These are phyloP conservation scores for Cephus pulcher DNA, from an alignment of 2,888 invertebrate genomes.

Conservation along the genomic window DNA sequence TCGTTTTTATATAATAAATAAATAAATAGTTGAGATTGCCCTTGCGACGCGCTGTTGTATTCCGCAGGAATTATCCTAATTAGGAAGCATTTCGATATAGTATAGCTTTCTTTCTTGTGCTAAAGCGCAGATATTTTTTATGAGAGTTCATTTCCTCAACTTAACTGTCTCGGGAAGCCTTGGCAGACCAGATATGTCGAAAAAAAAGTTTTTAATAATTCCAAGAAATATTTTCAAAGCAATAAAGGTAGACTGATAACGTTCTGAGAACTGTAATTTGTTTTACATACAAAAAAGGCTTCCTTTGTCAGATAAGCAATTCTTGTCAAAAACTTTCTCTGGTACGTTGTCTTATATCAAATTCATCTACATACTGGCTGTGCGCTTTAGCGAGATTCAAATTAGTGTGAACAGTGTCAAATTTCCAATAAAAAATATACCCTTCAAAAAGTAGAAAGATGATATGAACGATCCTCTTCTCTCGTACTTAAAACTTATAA, in stretches of 20 bases:
- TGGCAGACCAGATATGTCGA: too few relatives aligned
- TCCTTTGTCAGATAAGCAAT: too few relatives aligned
- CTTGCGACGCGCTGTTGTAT: slow-evolving; percentile 36
- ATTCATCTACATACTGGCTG: neutral
- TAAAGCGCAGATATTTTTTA: too few relatives aligned
- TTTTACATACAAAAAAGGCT: too few relatives aligned
- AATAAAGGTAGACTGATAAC: too few relatives aligned
- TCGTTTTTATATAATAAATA: slow-evolving; percentile 41
- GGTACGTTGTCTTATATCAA: neutral
- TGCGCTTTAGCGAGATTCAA: neutral
- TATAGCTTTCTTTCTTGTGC: neutral
- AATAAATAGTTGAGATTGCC: slow-evolving; percentile 54
- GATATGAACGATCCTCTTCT: neutral
- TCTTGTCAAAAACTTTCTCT: too few relatives aligned
- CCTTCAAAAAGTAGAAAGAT: neutral
- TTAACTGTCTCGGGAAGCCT: too few relatives aligned
- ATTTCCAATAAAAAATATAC: neutral
- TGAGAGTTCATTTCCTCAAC: too few relatives aligned
- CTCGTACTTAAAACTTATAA: neutral
- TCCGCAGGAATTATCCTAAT: slow-evolving; percentile 11
- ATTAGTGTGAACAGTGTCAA: neutral
- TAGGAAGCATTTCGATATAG: neutral
- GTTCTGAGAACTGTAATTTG: too few relatives aligned
- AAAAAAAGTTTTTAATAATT: too few relatives aligned
- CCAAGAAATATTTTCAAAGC: too few relatives aligned